Conservation (phyloP, 2,113 vertebrate species). For the Leptobrachium ailaonicum region DNA sequence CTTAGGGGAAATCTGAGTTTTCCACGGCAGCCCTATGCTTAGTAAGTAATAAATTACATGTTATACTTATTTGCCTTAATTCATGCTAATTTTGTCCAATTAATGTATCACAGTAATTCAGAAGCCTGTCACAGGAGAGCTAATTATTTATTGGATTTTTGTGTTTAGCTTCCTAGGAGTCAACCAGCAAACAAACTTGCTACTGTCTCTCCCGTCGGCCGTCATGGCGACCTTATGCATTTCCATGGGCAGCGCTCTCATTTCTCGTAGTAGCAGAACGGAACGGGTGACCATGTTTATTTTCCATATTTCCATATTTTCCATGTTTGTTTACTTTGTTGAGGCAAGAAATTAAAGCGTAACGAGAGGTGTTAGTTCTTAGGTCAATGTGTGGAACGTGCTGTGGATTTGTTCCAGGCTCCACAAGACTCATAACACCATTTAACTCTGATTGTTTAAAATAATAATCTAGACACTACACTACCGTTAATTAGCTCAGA, state of each 20-base stretch:
- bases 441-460: too few species aligned
- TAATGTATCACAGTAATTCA: slow-evolving; percentile 98
- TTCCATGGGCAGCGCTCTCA: slow-evolving; percentile 59
- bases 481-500: too few species aligned
- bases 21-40: slow-evolving; percentile 95
- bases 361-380: slow-evolving; percentile 58
- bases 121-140: slow-evolving; percentile 96
- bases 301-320: slow-evolving; percentile 63
- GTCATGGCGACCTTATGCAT: slow-evolving; percentile 68
- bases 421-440: too few species aligned
- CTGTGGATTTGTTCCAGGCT: too few species aligned
- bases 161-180: slow-evolving; percentile 81
- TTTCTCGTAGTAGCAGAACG: slow-evolving; percentile 59
- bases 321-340: slow-evolving; percentile 60
- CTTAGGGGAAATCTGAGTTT: slow-evolving; percentile 98
- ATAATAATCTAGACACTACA: too few species aligned
- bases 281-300: slow-evolving; percentile 61
- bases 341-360: slow-evolving; percentile 56
- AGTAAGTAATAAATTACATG: slow-evolving; percentile 99
- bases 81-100: slow-evolving; percentile 99
- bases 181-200: slow-evolving; percentile 83
- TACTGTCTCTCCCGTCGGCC: slow-evolving; percentile 72
- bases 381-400: not conserved
- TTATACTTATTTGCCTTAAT: slow-evolving; percentile 99
- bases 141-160: slow-evolving; percentile 97